A percentile compares a stretch with the other conserved stretches of the same genome.
Evolutionary conservation across 2,113 vertebrate genomes (phyloP).

Genomic region (Thomomys bottae): DNA sequence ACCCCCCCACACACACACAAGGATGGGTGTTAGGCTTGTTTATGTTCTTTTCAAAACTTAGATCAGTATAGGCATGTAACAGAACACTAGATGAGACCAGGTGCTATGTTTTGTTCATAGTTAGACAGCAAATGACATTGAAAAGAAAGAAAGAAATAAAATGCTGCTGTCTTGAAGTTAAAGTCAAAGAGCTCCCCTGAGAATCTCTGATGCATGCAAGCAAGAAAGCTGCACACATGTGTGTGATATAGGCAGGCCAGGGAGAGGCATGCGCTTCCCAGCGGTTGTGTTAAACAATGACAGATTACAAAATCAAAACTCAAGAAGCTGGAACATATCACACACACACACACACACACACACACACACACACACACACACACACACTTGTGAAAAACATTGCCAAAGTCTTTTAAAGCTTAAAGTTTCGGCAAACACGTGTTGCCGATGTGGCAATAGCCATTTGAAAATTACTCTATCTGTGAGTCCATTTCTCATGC

Average conservation of each 20-base stretch:
- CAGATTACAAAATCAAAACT: slow-evolving; percentile 61
- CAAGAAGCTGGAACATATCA: slow-evolving; percentile 19
- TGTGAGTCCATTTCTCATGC: slow-evolving; percentile 57
- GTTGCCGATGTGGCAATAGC: slow-evolving; percentile 49
- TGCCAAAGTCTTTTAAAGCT: slow-evolving; percentile 59
- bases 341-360: background rate
- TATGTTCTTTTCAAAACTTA: background rate
- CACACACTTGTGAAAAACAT: slow-evolving; percentile 20
- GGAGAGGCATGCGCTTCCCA: slow-evolving; percentile 11
- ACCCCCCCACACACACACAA: too few species aligned
- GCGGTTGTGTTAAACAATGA: slow-evolving; percentile 65
- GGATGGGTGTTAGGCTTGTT: background rate
- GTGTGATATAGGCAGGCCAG: slow-evolving; percentile 6
- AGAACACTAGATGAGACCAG: background rate
- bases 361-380: background rate
- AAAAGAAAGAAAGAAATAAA: slow-evolving; percentile 32
- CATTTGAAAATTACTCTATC: slow-evolving; percentile 59
- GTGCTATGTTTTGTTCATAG: slow-evolving; percentile 16
- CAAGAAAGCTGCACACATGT: background rate
- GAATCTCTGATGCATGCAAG: background rate
- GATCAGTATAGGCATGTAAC: background rate
- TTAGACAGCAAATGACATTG: slow-evolving; percentile 33
- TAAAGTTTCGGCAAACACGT: slow-evolving; percentile 66
- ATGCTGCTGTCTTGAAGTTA: slow-evolving; percentile 52
- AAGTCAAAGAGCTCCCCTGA: slow-evolving; percentile 64